phyloP scores from a whole-genome alignment of 2,888 invertebrate species.

The Leptarthrus brevirostris region DNA sequence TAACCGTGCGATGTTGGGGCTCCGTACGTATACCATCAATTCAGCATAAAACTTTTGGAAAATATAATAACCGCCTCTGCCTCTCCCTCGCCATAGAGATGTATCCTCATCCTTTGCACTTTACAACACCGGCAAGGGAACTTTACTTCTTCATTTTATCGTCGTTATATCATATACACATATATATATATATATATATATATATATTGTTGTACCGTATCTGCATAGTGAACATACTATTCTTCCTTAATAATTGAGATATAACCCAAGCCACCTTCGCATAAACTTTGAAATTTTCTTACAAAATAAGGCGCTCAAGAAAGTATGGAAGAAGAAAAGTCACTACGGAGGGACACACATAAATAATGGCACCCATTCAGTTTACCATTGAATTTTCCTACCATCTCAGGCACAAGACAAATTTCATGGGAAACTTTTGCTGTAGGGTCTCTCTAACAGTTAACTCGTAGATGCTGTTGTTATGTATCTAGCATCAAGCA shows the following conservation, averaged over 20 bases:
- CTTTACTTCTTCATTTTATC: background rate
- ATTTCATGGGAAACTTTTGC: constrained; percentile 2
- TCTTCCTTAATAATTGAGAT: background rate
- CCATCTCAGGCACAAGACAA: background rate
- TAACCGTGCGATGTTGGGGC: background rate
- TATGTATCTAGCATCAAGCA: constrained; percentile 3
- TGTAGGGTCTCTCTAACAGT: background rate
- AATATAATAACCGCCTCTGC: background rate
- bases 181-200: background rate
- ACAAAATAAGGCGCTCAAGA: constrained; percentile 1
- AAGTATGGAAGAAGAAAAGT: constrained; percentile 2
- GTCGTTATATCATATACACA: background rate
- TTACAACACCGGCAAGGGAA: background rate
- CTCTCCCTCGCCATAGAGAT: background rate
- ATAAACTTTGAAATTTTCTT: background rate
- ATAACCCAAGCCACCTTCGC: background rate
- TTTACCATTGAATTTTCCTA: background rate
- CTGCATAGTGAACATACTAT: background rate
- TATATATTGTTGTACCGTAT: too few relatives aligned
- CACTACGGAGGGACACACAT: background rate
- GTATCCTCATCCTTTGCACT: background rate
- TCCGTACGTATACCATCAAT: background rate
- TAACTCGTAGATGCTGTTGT: background rate
- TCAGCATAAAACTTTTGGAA: background rate
- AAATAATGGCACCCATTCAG: background rate